Conservation (phyloP, 2,888 invertebrate species). For the Chloroclystis v-ata region DNA sequence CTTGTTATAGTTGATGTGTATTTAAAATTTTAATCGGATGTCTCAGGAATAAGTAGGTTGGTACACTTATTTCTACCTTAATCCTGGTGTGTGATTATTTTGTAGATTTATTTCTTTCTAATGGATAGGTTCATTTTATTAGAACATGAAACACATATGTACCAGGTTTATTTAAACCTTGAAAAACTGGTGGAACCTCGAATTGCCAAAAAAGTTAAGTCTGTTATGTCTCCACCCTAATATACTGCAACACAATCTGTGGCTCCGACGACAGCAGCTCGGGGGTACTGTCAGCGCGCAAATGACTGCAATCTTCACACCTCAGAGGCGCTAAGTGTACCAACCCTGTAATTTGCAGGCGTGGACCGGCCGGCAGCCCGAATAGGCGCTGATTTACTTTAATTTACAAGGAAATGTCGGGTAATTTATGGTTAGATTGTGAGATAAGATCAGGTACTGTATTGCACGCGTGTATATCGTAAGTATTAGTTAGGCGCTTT, state of each 20-base stretch:
- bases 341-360: constrained; percentile 69
- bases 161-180: too few relatives aligned
- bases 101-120: too few relatives aligned
- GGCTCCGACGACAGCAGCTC: constrained; percentile 66
- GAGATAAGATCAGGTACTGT: not conserved
- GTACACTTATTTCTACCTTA: too few relatives aligned
- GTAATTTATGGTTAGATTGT: constrained; percentile 15
- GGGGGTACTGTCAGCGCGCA: constrained; percentile 59
- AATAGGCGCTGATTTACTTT: constrained; percentile 50
- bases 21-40: too few relatives aligned
- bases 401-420: constrained; percentile 37
- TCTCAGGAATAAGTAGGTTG: too few relatives aligned
- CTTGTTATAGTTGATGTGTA: not conserved
- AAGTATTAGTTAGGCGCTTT: too few relatives aligned
- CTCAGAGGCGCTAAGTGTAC: constrained; percentile 75
- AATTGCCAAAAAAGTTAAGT: not conserved
- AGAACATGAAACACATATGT: too few relatives aligned
- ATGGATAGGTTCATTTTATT: too few relatives aligned
- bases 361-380: constrained; percentile 39
- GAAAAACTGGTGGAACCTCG: too few relatives aligned
- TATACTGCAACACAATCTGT: constrained; percentile 38
- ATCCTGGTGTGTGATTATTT: too few relatives aligned
- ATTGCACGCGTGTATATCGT: not conserved
- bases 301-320: constrained; percentile 78
- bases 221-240: constrained; percentile 2